phyloP scores from a whole-genome alignment of 2,113 vertebrate genomes.

The Labeo catla region DNA sequence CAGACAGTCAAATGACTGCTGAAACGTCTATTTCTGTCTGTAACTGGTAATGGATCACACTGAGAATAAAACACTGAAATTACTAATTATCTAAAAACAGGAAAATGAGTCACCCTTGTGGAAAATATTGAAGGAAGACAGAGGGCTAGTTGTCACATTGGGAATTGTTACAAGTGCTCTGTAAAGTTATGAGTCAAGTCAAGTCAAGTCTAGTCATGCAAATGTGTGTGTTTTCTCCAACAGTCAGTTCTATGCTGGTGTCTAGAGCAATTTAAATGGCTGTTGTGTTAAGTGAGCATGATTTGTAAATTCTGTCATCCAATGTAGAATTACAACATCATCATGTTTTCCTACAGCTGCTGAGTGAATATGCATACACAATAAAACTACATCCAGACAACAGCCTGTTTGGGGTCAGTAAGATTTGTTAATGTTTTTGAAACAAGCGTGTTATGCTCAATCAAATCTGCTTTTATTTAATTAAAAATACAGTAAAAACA shows the following conservation, averaged over 20 bases:
- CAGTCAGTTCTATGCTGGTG: not conserved
- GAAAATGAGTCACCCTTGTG: not conserved
- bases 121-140: not conserved
- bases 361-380: not conserved
- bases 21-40: not conserved
- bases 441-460: too few relatives aligned
- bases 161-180: not conserved
- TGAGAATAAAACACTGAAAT: not conserved
- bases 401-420: not conserved
- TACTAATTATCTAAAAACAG: not conserved
- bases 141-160: not conserved
- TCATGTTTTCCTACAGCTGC: not conserved
- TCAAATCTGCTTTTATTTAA: not conserved
- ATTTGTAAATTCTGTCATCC: not conserved
- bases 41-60: not conserved
- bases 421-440: too few relatives aligned
- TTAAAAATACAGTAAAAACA: not conserved
- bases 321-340: not conserved
- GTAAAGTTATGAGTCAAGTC: not conserved
- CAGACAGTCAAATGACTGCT: not conserved
- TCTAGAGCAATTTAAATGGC: not conserved
- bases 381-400: not conserved
- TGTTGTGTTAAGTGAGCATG: not conserved
- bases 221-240: not conserved
- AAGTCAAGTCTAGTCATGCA: not conserved